Evolutionary conservation across 2,113 vertebrate species (phyloP).

Genomic region (Antechinus stuartii): DNA sequence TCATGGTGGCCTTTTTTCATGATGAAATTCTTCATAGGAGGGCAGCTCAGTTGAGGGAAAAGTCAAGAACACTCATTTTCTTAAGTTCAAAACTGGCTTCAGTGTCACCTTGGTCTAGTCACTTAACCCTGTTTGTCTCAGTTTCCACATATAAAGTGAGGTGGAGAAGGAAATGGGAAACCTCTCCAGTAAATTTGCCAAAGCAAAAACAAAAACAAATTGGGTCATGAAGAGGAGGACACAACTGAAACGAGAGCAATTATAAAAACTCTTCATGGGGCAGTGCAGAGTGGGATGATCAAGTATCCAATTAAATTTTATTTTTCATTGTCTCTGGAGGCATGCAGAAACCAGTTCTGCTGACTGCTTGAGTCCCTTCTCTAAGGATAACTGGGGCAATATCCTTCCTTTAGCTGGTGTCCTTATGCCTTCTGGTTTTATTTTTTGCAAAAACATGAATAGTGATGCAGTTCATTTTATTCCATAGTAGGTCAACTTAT

Average conservation of each 20-base stretch:
- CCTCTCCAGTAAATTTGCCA: neutral
- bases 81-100: neutral
- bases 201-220: neutral
- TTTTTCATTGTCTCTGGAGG: neutral
- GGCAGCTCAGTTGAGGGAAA: neutral
- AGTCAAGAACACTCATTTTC: neutral
- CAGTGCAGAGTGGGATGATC: neutral
- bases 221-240: neutral
- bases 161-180: neutral
- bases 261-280: neutral
- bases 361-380: neutral
- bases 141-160: neutral
- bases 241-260: neutral
- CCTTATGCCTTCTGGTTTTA: neutral
- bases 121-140: neutral
- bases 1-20: neutral
- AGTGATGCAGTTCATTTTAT: neutral
- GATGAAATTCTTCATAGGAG: neutral
- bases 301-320: neutral
- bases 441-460: neutral
- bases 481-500: neutral
- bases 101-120: neutral
- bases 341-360: neutral
- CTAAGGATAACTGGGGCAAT: neutral
- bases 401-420: neutral